These are phyloP conservation scores for Peromyscus leucopus DNA, from an alignment of 2,113 vertebrate species.

Conservation along the genomic window DNA sequence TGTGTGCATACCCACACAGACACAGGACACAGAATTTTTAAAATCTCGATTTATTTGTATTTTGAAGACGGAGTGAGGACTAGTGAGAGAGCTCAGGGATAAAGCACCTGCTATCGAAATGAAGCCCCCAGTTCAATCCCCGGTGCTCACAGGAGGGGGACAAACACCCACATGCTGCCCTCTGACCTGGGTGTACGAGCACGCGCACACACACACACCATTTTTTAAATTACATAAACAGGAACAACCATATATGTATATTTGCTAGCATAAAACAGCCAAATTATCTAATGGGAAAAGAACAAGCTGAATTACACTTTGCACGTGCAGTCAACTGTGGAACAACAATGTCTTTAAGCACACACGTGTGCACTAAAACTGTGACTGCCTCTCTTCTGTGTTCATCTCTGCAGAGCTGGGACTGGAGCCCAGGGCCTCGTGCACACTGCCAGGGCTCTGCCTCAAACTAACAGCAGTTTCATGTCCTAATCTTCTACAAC, in stretches of 20 bases:
- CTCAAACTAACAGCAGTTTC: background rate
- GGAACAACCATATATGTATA: background rate
- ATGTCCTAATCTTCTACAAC: conserved; percentile 54
- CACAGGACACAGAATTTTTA: background rate
- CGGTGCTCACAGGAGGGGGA: background rate
- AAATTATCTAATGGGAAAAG: background rate
- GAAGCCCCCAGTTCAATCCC: background rate
- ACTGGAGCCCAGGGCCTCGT: background rate
- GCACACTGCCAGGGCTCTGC: background rate
- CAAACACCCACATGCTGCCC: background rate
- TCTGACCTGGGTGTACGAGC: background rate
- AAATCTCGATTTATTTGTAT: background rate
- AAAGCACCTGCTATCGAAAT: background rate
- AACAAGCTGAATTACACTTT: background rate
- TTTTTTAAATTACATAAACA: background rate
- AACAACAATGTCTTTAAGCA: no score
- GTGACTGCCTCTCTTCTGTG: background rate
- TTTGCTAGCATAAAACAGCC: background rate
- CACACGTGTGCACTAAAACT: background rate
- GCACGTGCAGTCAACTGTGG: background rate
- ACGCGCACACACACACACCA: background rate
- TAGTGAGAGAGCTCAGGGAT: background rate
- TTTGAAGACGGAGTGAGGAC: background rate
- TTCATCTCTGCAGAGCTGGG: background rate
- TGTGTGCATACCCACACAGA: background rate